Evolutionary conservation across 2,888 invertebrate genomes (phyloP).

Genomic region (Argyresthia goedartella): DNA sequence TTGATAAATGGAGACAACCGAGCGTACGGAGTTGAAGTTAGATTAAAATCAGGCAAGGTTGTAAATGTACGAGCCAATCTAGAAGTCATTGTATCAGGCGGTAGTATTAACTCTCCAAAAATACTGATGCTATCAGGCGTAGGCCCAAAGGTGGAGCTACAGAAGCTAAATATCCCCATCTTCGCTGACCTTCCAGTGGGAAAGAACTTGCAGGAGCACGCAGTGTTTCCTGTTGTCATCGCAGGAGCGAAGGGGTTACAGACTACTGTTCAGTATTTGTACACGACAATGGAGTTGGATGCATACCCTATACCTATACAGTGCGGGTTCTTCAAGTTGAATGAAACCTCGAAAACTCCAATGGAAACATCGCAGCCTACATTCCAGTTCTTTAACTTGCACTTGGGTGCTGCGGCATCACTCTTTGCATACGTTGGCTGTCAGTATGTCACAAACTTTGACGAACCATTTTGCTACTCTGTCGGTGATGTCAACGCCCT

Average conservation of each 20-base stretch:
- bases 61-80: constrained; percentile 30
- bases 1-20: constrained; percentile 28
- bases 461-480: constrained; percentile 26
- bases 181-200: constrained; percentile 48
- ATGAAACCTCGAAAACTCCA: constrained; percentile 13
- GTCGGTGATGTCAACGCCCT: constrained; percentile 28
- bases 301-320: constrained; percentile 36
- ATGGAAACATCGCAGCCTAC: constrained; percentile 25
- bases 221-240: constrained; percentile 26
- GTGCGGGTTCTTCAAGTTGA: constrained; percentile 32
- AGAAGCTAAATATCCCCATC: constrained; percentile 27
- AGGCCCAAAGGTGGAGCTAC: constrained; percentile 36
- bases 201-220: constrained; percentile 47
- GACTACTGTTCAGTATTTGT: constrained; percentile 20
- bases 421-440: constrained; percentile 27
- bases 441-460: constrained; percentile 22
- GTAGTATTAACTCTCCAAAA: constrained; percentile 44
- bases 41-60: constrained; percentile 20
- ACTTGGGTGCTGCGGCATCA: constrained; percentile 36
- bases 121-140: constrained; percentile 50
- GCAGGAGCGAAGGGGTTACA: constrained; percentile 31
- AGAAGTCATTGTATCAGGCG: constrained; percentile 50
- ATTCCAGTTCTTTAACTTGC: constrained; percentile 42
- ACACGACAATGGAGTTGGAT: constrained; percentile 21
- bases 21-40: constrained; percentile 38